Conservation (phyloP, 2,797 vertebrate species). For the Megalops cyprinoides region DNA sequence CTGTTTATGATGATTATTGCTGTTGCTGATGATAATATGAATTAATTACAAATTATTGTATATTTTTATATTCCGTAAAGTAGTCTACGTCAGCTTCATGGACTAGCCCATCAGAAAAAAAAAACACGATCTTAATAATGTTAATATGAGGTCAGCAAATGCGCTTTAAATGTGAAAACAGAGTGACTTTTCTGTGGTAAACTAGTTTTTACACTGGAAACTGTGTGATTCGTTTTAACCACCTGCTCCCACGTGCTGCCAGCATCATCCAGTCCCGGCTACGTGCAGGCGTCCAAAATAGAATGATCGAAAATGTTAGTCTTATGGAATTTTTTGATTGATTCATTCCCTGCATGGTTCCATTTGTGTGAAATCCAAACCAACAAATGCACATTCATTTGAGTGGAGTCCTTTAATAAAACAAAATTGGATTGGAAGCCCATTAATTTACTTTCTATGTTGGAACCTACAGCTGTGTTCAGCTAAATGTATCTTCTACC, state of each 20-base stretch:
- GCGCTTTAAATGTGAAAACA: not conserved
- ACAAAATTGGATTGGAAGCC: not conserved
- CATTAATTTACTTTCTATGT: not conserved
- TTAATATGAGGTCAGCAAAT: not conserved
- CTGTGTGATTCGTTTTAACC: not conserved
- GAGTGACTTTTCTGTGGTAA: not conserved
- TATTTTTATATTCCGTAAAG: too few relatives aligned
- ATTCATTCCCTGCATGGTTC: not conserved
- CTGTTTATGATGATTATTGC: not conserved
- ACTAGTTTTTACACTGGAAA: not conserved
- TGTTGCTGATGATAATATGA: too few relatives aligned
- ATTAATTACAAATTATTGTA: too few relatives aligned
- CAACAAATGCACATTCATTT: not conserved
- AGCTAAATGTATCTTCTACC: not conserved
- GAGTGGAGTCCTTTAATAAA: not conserved
- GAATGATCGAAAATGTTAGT: not conserved
- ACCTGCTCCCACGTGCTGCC: constrained; percentile 8
- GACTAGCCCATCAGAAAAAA: too few relatives aligned
- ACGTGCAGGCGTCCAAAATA: not conserved
- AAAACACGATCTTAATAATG: not conserved
- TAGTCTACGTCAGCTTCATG: too few relatives aligned
- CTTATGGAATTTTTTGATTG: not conserved
- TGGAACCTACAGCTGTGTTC: not conserved
- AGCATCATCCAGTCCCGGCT: not conserved
- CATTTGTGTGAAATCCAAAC: not conserved